Base-by-base conservation (phyloP, 2,888 invertebrate species). In the Hypselothyrea guttata region DNA sequence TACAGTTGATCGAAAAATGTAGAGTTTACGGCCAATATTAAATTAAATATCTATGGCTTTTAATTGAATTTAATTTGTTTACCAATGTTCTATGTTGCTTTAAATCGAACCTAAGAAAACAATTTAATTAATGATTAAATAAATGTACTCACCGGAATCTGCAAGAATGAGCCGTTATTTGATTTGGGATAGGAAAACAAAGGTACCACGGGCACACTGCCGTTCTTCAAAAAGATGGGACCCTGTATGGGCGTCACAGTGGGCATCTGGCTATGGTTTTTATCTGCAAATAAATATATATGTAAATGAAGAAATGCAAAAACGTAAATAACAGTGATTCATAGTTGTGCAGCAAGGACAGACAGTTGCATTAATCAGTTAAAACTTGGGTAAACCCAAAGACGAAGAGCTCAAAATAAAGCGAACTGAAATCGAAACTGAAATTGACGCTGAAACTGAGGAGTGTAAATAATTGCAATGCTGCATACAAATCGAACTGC, bases 161-260 rank as follows among this genome's bases (percentile, higher is more conserved):
- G 96, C 77, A 96, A 94, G 89, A 95, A 94, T 41, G 95, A 93
- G 69, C 96, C 96, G 90, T 96, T 96, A 90, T 95, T 95, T 84
- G 95, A 91, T 75, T 95, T 94, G 44, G 95, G 94, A 90, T 96
- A 96, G 47, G 96, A 95, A 76, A 95, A 96, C 38, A 96, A 91
- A 15, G 96, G 96, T 65, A 96, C 96, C 4, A 96, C 96, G 41
- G 96, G 96, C 46, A 96, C 95, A 38, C 94, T 93, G 58, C 96
- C 96, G 89, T 96, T 96, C 90, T 95, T 94, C 73, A 96, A 90
- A 85, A 93, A 94, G 88, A 96, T 96, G n/a, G 96, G 96, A 30
- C 96, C 96, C 89, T 96, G 95, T 58, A 96, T 94, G 18, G 96
- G 96, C 15, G 96, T 96, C 46, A 96, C 95, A 11, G 93, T 92